phyloP scores from a whole-genome alignment of 1,140 invertebrate genomes.

The Hyles vespertilio region DNA sequence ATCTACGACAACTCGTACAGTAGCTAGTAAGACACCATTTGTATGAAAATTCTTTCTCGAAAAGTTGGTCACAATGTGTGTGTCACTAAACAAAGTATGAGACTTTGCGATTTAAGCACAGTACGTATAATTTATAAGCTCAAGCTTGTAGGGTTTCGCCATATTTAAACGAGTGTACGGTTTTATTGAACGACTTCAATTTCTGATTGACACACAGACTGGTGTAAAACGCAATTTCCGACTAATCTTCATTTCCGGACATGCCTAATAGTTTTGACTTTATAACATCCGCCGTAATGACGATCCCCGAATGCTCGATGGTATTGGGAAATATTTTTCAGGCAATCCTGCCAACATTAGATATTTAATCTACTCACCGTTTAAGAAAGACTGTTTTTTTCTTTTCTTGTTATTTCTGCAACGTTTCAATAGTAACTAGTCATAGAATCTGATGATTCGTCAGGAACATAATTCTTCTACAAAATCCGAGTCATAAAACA shows the following conservation, averaged over 20 bases:
- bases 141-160: not conserved
- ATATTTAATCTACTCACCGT: conserved; percentile 17
- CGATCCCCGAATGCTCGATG: too few species aligned
- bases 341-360: too few species aligned
- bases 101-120: too few species aligned
- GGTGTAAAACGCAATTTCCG: conserved; percentile 8
- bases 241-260: conserved; percentile 8
- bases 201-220: not conserved
- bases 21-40: too few species aligned
- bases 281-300: conserved; percentile 21
- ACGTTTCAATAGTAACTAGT: conserved; percentile 20
- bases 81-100: too few species aligned
- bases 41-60: too few species aligned
- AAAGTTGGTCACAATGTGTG: too few species aligned
- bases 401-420: conserved; percentile 12
- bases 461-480: too few species aligned
- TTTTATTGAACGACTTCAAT: conserved; percentile 3
- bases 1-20: too few species aligned
- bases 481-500: too few species aligned
- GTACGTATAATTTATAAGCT: too few species aligned
- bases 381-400: conserved; percentile 19
- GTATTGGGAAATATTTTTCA: too few species aligned
- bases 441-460: conserved; percentile 15
- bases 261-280: conserved; percentile 31
- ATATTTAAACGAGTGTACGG: conserved; percentile 7